These are phyloP conservation scores for Gymnopithys bicolor DNA, from an alignment of 2,797 vertebrate genomes.

Conservation along the genomic window DNA sequence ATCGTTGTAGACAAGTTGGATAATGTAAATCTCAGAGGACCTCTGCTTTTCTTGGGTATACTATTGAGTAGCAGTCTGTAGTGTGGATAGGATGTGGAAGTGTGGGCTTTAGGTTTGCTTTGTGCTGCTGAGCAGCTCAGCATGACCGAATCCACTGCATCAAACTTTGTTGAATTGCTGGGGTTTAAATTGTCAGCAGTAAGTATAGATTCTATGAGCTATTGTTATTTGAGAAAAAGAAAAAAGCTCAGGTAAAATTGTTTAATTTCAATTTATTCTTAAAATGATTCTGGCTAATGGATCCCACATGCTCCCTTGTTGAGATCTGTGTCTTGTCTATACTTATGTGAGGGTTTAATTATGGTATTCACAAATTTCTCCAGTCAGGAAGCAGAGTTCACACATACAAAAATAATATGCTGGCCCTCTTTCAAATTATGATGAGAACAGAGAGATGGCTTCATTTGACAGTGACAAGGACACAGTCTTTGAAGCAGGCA, in stretches of 20 bases:
- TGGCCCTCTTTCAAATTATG: constrained; percentile 85
- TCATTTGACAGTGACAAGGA: constrained; percentile 84
- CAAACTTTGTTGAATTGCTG: background rate
- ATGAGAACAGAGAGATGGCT: constrained; percentile 84
- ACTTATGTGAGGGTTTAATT: constrained; percentile 16
- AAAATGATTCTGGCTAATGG: background rate
- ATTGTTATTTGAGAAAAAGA: background rate
- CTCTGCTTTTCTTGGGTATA: background rate
- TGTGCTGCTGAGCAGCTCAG: background rate
- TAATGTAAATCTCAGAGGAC: background rate
- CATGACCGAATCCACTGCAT: background rate
- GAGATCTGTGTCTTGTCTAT: background rate
- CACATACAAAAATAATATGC: constrained; percentile 40
- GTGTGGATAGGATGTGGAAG: background rate
- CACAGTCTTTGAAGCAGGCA: constrained; percentile 81
- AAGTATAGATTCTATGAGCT: background rate
- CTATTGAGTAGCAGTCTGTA: background rate
- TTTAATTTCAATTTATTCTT: constrained; percentile 1
- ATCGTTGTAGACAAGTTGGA: background rate
- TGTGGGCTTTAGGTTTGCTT: background rate
- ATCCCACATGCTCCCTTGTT: background rate
- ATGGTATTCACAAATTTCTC: constrained; percentile 8
- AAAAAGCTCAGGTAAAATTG: background rate
- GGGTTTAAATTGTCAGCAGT: background rate
- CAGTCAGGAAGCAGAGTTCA: constrained; percentile 36